Conservation (phyloP, 1,140 invertebrate genomes). For the Lasioglossum baleicum region DNA sequence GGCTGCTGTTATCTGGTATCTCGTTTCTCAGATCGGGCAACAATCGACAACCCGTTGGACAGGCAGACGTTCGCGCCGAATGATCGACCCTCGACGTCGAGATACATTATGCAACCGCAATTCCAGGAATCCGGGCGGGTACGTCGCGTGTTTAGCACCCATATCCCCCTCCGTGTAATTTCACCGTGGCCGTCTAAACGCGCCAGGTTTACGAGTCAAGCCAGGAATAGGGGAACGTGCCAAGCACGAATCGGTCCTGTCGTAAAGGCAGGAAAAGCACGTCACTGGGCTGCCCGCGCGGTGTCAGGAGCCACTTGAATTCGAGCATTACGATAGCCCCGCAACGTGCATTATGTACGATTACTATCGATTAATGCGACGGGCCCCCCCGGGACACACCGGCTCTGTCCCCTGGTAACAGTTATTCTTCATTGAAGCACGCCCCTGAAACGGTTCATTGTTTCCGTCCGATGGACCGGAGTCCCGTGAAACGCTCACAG, state of each 20-base stretch:
- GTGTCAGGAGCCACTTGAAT: slow-evolving; percentile 15
- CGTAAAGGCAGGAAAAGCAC: slow-evolving; percentile 60
- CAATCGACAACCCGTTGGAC: background rate
- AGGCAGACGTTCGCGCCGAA: background rate
- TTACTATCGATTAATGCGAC: background rate
- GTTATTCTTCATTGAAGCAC: no score
- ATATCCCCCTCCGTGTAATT: slow-evolving; percentile 48
- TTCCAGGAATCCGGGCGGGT: slow-evolving; percentile 49
- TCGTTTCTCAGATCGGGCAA: background rate
- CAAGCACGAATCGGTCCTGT: slow-evolving; percentile 58
- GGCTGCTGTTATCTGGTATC: background rate
- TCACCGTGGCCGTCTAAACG: slow-evolving; percentile 38
- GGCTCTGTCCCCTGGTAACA: no score
- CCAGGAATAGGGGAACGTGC: slow-evolving; percentile 53
- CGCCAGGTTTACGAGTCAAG: slow-evolving; percentile 56
- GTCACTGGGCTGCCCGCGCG: background rate
- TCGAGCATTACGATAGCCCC: slow-evolving; percentile 3
- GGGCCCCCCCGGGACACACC: no score
- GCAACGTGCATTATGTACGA: slow-evolving; percentile 19
- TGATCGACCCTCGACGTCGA: slow-evolving; percentile 47
- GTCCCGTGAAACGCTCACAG: no score
- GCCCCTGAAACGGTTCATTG: no score
- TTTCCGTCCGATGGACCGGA: no score
- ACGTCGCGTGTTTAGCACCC: slow-evolving; percentile 34
- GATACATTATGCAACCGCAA: slow-evolving; percentile 57